Conservation (phyloP, 2,113 vertebrate species). For the Phyllostomus discolor region DNA sequence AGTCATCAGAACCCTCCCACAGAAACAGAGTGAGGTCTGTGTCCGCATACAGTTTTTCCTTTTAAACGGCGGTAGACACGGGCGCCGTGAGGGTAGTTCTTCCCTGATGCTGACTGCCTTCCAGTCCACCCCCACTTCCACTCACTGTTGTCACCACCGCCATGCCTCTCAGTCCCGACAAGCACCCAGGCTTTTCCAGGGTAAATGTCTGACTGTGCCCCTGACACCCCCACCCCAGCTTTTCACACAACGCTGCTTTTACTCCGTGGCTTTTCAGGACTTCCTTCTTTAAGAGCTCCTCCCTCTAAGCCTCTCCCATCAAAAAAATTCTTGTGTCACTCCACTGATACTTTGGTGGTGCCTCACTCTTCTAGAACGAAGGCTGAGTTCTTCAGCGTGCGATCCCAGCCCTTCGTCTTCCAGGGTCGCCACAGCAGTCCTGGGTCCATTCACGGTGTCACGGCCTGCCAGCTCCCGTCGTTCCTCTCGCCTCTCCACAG, state of each 20-base stretch:
- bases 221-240: not conserved
- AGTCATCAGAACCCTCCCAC: not conserved
- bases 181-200: not conserved
- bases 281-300: not conserved
- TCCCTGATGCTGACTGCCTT: not conserved
- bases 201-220: not conserved
- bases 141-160: not conserved
- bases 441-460: accelerated
- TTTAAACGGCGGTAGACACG: not conserved
- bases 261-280: not conserved
- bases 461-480: not conserved
- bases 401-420: not conserved
- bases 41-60: not conserved
- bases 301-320: not conserved
- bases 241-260: not conserved
- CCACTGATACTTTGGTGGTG: not conserved
- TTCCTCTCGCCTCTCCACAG: not conserved
- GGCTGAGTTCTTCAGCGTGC: not conserved
- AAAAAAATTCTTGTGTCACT: not conserved
- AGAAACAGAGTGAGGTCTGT: not conserved
- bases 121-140: not conserved
- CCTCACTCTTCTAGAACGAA: not conserved
- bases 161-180: not conserved
- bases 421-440: too few species aligned
- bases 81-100: not conserved